Conservation (phyloP, 1,140 invertebrate genomes). For the Mamestra configurata region DNA sequence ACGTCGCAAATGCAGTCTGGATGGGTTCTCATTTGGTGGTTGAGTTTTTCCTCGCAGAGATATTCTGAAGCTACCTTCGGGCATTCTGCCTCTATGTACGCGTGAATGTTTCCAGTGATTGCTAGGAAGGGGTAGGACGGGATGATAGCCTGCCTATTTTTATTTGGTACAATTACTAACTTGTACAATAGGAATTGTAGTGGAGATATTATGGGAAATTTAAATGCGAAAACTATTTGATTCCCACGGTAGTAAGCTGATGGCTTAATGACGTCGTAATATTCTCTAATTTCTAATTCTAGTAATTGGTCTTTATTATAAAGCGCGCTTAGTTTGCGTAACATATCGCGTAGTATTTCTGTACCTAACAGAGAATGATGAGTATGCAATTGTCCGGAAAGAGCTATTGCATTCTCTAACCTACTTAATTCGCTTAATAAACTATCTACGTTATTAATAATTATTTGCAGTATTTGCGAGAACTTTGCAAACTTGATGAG, state of each 20-base stretch:
- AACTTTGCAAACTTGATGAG: conserved; percentile 62
- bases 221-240: conserved; percentile 62
- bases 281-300: conserved; percentile 62
- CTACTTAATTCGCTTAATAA: conserved; percentile 60
- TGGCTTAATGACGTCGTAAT: conserved; percentile 63
- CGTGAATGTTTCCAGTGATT: conserved; percentile 24
- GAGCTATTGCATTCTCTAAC: conserved; percentile 65
- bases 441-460: conserved; percentile 63
- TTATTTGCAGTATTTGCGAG: conserved; percentile 61
- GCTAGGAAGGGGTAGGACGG: conserved; percentile 57
- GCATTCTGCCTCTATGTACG: conserved; percentile 57
- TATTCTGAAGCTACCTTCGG: conserved; percentile 51
- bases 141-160: conserved; percentile 18
- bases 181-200: conserved; percentile 55
- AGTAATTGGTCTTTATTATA: conserved; percentile 56
- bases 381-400: conserved; percentile 56
- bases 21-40: not conserved
- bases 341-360: conserved; percentile 51
- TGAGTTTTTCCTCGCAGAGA: conserved; percentile 44
- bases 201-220: conserved; percentile 60
- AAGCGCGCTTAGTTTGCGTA: conserved; percentile 56
- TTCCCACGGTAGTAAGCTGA: conserved; percentile 61
- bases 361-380: conserved; percentile 61
- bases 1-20: not conserved
- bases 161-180: conserved; percentile 57